A percentile compares a stretch with the other conserved stretches of the same genome.
phyloP scores from a whole-genome alignment of 2,888 invertebrate species.

The Folsomia candida region DNA sequence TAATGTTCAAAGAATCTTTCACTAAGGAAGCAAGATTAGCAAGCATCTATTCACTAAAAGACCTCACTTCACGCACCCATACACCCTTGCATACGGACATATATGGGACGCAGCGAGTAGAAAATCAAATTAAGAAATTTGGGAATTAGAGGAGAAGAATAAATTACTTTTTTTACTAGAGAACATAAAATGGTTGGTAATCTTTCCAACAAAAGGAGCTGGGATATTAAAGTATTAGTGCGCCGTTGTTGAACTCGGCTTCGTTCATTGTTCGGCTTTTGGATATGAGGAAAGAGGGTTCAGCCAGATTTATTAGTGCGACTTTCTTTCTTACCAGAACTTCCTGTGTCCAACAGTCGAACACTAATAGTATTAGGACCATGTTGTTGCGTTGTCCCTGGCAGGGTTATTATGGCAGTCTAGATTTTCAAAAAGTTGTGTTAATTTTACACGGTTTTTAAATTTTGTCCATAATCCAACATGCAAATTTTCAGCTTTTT shows the following conservation, averaged over 20 bases:
- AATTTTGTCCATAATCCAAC: too few species aligned
- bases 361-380: conserved; percentile 47
- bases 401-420: conserved; percentile 50
- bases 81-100: background rate
- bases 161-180: background rate
- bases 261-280: background rate
- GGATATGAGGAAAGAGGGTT: background rate
- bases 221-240: background rate
- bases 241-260: background rate
- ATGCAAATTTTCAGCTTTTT: too few species aligned
- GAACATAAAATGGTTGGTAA: conserved; percentile 6
- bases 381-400: conserved; percentile 42
- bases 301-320: background rate
- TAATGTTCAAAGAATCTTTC: too few species aligned
- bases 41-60: too few species aligned
- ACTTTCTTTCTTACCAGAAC: conserved; percentile 41
- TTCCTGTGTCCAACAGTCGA: conserved; percentile 47
- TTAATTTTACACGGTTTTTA: too few species aligned
- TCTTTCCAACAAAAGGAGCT: conserved; percentile 3
- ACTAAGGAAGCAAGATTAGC: too few species aligned
- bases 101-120: background rate
- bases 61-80: background rate
- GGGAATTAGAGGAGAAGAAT: conserved; percentile 13
- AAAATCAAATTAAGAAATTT: background rate
- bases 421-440: too few species aligned